phyloP scores from a whole-genome alignment of 1,140 invertebrate species.

The Latrodectus geometricus region DNA sequence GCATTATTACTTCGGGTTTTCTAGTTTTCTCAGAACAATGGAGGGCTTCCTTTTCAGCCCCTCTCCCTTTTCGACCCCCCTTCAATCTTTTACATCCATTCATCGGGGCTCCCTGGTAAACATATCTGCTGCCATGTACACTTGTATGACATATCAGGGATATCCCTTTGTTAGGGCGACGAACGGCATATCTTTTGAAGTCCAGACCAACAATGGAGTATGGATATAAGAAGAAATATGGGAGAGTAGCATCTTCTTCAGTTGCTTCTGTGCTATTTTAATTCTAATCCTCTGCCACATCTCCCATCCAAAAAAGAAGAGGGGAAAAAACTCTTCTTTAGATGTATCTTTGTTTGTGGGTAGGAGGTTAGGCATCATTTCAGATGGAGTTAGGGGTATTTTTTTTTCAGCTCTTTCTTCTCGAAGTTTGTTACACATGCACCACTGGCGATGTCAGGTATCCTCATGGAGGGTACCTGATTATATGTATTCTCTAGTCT shows the following conservation, averaged over 20 bases:
- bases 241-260: not conserved
- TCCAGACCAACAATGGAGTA: not conserved
- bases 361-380: not conserved
- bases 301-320: too few species aligned
- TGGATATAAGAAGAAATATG: not conserved
- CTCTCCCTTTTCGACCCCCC: not conserved
- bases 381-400: not conserved
- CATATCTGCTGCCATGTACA: slow-evolving; percentile 15
- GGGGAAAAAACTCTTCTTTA: not conserved
- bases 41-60: not conserved
- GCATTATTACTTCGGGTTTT: not conserved
- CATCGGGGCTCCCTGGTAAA: not conserved
- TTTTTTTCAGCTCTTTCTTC: not conserved
- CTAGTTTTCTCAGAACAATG: not conserved
- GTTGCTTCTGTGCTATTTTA: not conserved
- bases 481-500: not conserved
- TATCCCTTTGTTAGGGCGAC: not conserved
- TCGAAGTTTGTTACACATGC: not conserved
- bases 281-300: too few species aligned
- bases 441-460: slow-evolving; percentile 3
- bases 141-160: slow-evolving; percentile 2
- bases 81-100: not conserved
- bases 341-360: not conserved
- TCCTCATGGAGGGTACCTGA: not conserved
- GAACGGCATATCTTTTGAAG: not conserved